Conservation (phyloP, 2,113 vertebrate genomes). For the Etia nguti region DNA sequence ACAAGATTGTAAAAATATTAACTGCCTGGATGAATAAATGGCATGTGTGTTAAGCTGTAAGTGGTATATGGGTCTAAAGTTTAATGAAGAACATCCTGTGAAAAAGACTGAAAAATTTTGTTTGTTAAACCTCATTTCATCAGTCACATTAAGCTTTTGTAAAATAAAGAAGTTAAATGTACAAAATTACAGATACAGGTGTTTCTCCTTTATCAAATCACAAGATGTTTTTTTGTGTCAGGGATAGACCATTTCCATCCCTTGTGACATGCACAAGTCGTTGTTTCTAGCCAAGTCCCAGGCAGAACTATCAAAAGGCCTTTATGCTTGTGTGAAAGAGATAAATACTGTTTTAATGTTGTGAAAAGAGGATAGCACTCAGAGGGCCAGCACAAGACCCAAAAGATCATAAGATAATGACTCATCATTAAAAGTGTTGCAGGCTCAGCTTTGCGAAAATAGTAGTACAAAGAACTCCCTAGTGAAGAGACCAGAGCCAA, state of each 20-base stretch:
- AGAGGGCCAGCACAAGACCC: constrained; percentile 3
- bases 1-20: background rate
- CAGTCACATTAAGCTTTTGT: background rate
- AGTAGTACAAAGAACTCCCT: background rate
- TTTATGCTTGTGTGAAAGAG: constrained; percentile 12
- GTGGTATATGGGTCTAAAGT: background rate
- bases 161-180: background rate
- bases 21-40: background rate
- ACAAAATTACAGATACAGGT: background rate
- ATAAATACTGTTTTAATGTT: background rate
- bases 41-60: background rate
- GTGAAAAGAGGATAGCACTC: background rate
- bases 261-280: constrained; percentile 36
- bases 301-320: constrained; percentile 15
- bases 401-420: constrained; percentile 26
- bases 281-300: background rate
- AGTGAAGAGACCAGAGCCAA: background rate
- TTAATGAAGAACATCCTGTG: background rate
- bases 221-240: background rate
- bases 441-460: background rate
- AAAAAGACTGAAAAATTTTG: background rate
- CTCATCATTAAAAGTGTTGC: background rate
- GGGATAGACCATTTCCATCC: background rate
- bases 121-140: background rate
- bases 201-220: background rate